phyloP scores from a whole-genome alignment of 2,888 invertebrate genomes.

The Catocala sponsa region DNA sequence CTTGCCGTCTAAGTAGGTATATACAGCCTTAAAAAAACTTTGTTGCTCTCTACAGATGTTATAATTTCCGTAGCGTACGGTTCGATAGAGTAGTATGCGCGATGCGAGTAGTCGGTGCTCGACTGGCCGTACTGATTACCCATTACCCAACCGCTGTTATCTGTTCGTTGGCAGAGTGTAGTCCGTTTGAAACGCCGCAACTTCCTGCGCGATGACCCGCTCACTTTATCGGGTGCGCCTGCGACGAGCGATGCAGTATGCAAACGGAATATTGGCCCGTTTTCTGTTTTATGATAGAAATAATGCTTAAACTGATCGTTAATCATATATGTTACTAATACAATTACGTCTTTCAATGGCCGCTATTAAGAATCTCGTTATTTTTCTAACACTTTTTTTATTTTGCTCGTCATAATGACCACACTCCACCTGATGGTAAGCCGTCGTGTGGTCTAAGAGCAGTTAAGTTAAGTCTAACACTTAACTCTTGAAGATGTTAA shows the following conservation, averaged over 20 bases:
- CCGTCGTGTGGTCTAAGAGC: too few relatives aligned
- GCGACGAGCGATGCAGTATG: conserved; percentile 40
- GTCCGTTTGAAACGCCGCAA: conserved; percentile 73
- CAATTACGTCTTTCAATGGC: too few relatives aligned
- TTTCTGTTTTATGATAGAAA: neutral
- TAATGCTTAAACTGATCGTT: too few relatives aligned
- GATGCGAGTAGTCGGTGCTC: conserved; percentile 46
- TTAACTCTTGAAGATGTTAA: too few relatives aligned
- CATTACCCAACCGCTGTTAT: conserved; percentile 71
- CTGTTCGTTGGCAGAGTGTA: conserved; percentile 58
- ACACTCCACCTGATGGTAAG: too few relatives aligned
- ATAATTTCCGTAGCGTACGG: conserved; percentile 37
- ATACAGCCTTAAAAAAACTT: too few relatives aligned
- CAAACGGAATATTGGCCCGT: conserved; percentile 6
- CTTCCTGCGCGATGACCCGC: conserved; percentile 84
- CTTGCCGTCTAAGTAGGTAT: too few relatives aligned
- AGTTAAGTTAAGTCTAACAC: too few relatives aligned
- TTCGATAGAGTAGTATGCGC: conserved; percentile 61
- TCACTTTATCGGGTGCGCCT: conserved; percentile 54
- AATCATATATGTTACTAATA: too few relatives aligned
- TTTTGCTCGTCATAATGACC: too few relatives aligned
- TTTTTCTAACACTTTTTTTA: too few relatives aligned
- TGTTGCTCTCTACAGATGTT: conserved; percentile 24
- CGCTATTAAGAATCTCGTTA: too few relatives aligned
- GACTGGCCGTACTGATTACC: conserved; percentile 46